phyloP scores from a whole-genome alignment of 1,140 invertebrate genomes.

The Drosophila sp. region DNA sequence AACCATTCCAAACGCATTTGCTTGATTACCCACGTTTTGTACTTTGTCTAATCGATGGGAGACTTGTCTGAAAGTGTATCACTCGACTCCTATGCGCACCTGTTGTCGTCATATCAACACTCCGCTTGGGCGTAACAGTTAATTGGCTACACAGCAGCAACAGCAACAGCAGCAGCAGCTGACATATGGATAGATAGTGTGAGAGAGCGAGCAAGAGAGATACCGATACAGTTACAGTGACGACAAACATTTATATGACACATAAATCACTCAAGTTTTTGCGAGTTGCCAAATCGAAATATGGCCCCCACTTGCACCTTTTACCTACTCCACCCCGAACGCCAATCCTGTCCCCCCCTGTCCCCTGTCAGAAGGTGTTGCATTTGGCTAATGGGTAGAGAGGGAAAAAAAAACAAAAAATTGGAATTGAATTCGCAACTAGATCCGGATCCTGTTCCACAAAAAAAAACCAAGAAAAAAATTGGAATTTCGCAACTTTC shows the following conservation, averaged over 20 bases:
- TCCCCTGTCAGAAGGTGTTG: slow-evolving; percentile 54
- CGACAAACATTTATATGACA: slow-evolving; percentile 16
- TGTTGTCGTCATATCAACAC: slow-evolving; percentile 6
- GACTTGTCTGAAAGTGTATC: slow-evolving; percentile 40
- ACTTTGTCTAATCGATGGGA: slow-evolving; percentile 17
- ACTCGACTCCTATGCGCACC: slow-evolving; percentile 14
- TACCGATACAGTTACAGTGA: slow-evolving; percentile 9
- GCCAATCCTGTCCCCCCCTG: background rate
- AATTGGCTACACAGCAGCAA: slow-evolving; percentile 10
- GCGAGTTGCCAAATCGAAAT: slow-evolving; percentile 67
- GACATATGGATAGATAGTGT: slow-evolving; percentile 1
- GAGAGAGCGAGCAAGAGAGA: background rate
- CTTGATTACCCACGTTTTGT: too few relatives aligned
- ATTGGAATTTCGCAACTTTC: slow-evolving; percentile 49
- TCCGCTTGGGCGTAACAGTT: slow-evolving; percentile 16
- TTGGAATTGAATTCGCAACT: slow-evolving; percentile 16
- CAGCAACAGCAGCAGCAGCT: background rate
- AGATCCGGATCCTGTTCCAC: slow-evolving; percentile 63
- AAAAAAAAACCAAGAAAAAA: background rate
- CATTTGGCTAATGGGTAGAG: slow-evolving; percentile 59
- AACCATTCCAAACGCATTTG: too few relatives aligned
- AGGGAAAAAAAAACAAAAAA: background rate
- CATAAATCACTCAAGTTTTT: slow-evolving; percentile 63
- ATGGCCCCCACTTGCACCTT: background rate
- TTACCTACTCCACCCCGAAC: background rate